Conservation (phyloP, 2,888 invertebrate species). For the Sphecodes monilicornis region DNA sequence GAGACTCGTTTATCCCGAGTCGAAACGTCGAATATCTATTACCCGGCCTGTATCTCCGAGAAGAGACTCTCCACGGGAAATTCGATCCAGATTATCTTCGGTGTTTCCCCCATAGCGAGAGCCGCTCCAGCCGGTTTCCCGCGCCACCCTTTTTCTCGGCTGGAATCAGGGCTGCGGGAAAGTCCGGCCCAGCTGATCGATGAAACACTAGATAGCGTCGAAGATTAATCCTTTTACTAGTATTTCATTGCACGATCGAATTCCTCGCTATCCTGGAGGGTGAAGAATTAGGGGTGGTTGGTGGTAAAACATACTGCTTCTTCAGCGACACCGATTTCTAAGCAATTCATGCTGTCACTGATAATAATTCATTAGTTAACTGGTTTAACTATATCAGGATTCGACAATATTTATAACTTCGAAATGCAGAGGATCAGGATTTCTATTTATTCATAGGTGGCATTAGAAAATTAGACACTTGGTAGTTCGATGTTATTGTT, state of each 20-base stretch:
- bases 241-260: slow-evolving; percentile 8
- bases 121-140: not conserved
- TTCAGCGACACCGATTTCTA: not conserved
- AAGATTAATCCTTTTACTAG: slow-evolving; percentile 7
- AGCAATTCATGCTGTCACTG: not conserved
- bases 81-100: slow-evolving; percentile 49
- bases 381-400: not conserved
- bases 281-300: not conserved
- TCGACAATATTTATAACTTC: not conserved
- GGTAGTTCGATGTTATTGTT: no score
- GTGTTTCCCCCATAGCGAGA: slow-evolving; percentile 1
- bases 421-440: no score
- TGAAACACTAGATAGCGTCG: not conserved
- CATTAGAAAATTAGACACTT: no score
- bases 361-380: not conserved
- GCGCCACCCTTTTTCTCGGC: slow-evolving; percentile 1
- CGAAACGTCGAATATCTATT: slow-evolving; percentile 64
- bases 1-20: slow-evolving; percentile 41
- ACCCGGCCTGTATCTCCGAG: slow-evolving; percentile 37
- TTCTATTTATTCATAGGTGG: no score
- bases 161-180: not conserved
- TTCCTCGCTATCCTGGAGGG: not conserved
- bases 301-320: not conserved
- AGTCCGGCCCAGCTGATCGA: not conserved
- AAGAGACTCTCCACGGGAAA: slow-evolving; percentile 35